phyloP scores from a whole-genome alignment of 2,113 vertebrate genomes.

The Amblyornis subalaris region DNA sequence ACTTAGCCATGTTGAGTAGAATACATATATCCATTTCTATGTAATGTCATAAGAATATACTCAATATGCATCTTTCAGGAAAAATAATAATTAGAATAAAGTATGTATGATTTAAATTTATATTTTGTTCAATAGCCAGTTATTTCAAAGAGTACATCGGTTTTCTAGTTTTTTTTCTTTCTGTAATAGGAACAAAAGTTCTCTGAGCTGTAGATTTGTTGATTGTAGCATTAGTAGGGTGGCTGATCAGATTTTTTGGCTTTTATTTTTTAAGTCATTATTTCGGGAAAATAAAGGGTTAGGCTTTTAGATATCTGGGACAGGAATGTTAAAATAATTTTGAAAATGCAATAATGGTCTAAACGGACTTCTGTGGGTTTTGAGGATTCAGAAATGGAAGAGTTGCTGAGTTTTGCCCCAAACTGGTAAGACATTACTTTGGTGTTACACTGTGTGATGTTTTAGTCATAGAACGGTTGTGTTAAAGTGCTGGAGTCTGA shows the following conservation, averaged over 20 bases:
- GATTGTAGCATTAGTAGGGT: not conserved
- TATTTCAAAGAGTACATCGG: not conserved
- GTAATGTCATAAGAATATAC: not conserved
- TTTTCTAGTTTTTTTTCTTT: not conserved
- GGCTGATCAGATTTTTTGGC: not conserved
- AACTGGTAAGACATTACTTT: not conserved
- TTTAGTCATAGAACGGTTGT: not conserved
- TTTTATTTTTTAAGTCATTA: not conserved
- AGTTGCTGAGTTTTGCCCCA: not conserved
- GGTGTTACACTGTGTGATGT: not conserved
- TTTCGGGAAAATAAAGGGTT: not conserved
- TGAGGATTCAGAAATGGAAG: not conserved
- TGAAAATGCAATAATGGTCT: not conserved
- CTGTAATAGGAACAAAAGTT: not conserved
- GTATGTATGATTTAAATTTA: not conserved
- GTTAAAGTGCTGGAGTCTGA: not conserved
- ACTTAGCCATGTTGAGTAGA: not conserved
- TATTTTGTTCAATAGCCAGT: not conserved
- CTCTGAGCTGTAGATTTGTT: not conserved
- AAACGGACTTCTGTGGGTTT: not conserved
- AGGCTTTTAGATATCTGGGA: not conserved
- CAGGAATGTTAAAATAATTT: not conserved
- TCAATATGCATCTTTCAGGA: not conserved
- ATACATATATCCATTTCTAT: not conserved
- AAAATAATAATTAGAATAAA: not conserved